A percentile compares a stretch with the other conserved stretches of the same genome.
Evolutionary conservation across 2,797 vertebrate species (phyloP).

Genomic region (Gymnothorax reevesii): DNA sequence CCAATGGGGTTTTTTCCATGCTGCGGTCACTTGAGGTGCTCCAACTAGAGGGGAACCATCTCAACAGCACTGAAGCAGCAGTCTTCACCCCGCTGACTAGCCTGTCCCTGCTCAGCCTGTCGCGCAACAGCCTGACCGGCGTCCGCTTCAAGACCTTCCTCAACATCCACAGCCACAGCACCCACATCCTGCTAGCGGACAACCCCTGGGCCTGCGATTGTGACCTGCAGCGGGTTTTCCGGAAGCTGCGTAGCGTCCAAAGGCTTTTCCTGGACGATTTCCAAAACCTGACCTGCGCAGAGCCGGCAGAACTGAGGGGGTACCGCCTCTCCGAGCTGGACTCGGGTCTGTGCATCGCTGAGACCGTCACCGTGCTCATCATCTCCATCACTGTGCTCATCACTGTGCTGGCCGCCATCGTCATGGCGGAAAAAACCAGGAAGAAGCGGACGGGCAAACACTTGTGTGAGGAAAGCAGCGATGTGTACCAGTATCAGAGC

Average conservation of each 20-base stretch:
- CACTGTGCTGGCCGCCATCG: constrained; percentile 78
- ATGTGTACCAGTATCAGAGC: constrained; percentile 69
- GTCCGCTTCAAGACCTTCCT: constrained; percentile 76
- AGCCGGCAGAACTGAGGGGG: constrained; percentile 57
- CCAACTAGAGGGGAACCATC: constrained; percentile 69
- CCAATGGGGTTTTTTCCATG: constrained; percentile 74
- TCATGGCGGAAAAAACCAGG: constrained; percentile 78
- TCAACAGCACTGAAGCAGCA: constrained; percentile 56
- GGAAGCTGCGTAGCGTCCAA: constrained; percentile 73
- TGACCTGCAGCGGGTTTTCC: constrained; percentile 78
- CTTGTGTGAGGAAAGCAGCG: constrained; percentile 72
- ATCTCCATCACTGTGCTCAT: constrained; percentile 76
- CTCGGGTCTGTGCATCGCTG: constrained; percentile 74
- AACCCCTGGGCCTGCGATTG: constrained; percentile 83
- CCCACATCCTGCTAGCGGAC: constrained; percentile 71
- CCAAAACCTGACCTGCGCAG: constrained; percentile 67
- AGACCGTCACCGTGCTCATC: constrained; percentile 80
- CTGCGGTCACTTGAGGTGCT: constrained; percentile 76
- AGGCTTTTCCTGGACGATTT: constrained; percentile 77
- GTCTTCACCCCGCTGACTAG: constrained; percentile 72
- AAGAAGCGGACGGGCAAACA: constrained; percentile 72
- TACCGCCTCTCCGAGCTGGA: constrained; percentile 68
- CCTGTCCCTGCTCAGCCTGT: constrained; percentile 71
- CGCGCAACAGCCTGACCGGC: constrained; percentile 64
- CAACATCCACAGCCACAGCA: constrained; percentile 73